Percentiles rank a stretch among this genome's conserved stretches.
phyloP scores from a whole-genome alignment of 1,140 invertebrate genomes.

The Berghia stephanieae region DNA sequence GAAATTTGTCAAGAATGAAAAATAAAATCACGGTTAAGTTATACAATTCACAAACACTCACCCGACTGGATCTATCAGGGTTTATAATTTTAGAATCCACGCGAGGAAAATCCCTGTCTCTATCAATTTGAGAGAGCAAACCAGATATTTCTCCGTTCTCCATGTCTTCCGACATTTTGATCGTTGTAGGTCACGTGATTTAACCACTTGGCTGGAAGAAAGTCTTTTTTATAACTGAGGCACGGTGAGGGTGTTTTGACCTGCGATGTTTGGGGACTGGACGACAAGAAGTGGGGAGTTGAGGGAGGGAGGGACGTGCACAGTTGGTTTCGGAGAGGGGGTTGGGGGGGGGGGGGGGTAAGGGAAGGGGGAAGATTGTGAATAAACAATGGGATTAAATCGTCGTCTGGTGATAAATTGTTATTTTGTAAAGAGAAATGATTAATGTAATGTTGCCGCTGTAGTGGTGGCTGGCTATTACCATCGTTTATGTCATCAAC shows the following conservation, averaged over 20 bases:
- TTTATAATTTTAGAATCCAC: constrained; percentile 45
- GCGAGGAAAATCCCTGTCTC: constrained; percentile 40
- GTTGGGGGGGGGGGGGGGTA: background rate
- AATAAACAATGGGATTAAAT: background rate
- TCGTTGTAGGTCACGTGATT: constrained; percentile 50
- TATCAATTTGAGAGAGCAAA: constrained; percentile 46
- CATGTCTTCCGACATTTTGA: constrained; percentile 58
- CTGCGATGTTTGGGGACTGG: background rate
- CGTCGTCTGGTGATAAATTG: too few relatives aligned
- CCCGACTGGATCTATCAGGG: constrained; percentile 46
- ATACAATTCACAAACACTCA: constrained; percentile 41
- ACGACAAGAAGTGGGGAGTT: background rate
- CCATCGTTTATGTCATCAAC: too few relatives aligned
- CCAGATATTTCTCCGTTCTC: constrained; percentile 46
- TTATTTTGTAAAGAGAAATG: too few relatives aligned
- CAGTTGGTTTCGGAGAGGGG: background rate
- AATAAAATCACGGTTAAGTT: too few relatives aligned
- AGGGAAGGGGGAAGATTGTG: background rate
- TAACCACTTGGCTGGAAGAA: background rate
- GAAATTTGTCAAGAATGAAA: too few relatives aligned
- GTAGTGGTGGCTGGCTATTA: too few relatives aligned
- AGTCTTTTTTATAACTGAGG: background rate
- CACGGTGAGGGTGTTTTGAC: background rate
- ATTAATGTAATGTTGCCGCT: too few relatives aligned
- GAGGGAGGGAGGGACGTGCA: background rate